Evolutionary conservation across 2,113 vertebrate genomes (phyloP), one percentile per base, ranked within the genome.

Genomic region (Gymnocephalus cernua): DNA sequence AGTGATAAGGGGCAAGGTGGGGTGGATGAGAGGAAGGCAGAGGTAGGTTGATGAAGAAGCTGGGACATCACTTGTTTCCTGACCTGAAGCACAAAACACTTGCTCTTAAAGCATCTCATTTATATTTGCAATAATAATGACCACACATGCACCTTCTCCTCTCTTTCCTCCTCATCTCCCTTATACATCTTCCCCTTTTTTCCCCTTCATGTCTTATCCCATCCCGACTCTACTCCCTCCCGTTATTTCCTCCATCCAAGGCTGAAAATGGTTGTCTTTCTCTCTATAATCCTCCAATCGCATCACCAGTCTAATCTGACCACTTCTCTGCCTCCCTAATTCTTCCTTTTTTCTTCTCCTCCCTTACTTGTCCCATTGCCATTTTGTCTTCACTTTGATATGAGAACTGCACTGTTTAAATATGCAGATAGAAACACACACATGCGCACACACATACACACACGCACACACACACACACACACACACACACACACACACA

Each of bases 231-330:
- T 35, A 11, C 15, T 27, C 25, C 18, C 23, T 65, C 27, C 47
- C 13, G 27, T 75, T 62, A 45, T 80, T 76, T 66, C 47, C 35
- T 77, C 72, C 8, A 47, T 77, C 53, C 32, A 74, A 12, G 51
- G 57, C 50, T 11, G 6, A 61, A 82, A 74, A 83, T 58, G 74
- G 44, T 63, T 47, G 47, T 63, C 62, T 75, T 62, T 63, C 65
- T 58, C 59, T 57, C 51, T 21, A 45, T 54, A 77, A 87, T 74
- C 54, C 70, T 83, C 27, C 38, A 14, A 84, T 80, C 76, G 69
- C 58, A 86, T 85, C 70, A 45, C 32, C 7, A 4, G 38, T 85
- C 13, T 77, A 80, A 88, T 88, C 70, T 82, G 65, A 79, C 59
- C 35, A 58, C 50, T 85, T 79, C 62, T 67, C 61, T 73, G 66